phyloP scores from a whole-genome alignment of 2,797 vertebrate species.

The Siniperca scherzeri region DNA sequence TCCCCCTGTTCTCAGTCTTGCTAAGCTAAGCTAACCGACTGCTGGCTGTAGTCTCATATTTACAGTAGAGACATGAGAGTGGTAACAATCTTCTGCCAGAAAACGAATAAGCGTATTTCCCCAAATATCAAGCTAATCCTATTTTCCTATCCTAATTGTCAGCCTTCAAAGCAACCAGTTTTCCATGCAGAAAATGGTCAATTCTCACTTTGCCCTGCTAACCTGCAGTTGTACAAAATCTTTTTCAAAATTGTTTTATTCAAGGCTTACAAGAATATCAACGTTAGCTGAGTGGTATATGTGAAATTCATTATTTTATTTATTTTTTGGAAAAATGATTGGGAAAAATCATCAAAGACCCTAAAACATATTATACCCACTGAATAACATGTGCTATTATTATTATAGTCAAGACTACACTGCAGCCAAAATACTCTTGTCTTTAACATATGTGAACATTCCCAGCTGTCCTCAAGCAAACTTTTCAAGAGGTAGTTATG shows the following conservation, averaged over 20 bases:
- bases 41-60: neutral
- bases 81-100: neutral
- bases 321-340: neutral
- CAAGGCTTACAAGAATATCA: neutral
- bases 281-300: too few relatives aligned
- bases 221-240: neutral
- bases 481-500: slow-evolving; percentile 61
- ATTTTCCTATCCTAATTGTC: neutral
- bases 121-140: neutral
- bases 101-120: neutral
- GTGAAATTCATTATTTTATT: neutral
- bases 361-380: neutral
- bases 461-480: slow-evolving; percentile 65
- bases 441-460: slow-evolving; percentile 56
- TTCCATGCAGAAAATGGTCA: neutral
- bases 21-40: neutral
- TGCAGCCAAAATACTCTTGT: slow-evolving; percentile 61
- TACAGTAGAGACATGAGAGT: neutral
- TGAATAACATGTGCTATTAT: slow-evolving; percentile 17
- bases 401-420: slow-evolving; percentile 31
- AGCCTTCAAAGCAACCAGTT: neutral
- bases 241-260: neutral
- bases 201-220: neutral
- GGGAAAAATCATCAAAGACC: neutral
- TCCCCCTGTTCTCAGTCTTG: neutral